Evolutionary conservation across 2,888 invertebrate genomes (phyloP).

Genomic region (Nymphalis c-album): DNA sequence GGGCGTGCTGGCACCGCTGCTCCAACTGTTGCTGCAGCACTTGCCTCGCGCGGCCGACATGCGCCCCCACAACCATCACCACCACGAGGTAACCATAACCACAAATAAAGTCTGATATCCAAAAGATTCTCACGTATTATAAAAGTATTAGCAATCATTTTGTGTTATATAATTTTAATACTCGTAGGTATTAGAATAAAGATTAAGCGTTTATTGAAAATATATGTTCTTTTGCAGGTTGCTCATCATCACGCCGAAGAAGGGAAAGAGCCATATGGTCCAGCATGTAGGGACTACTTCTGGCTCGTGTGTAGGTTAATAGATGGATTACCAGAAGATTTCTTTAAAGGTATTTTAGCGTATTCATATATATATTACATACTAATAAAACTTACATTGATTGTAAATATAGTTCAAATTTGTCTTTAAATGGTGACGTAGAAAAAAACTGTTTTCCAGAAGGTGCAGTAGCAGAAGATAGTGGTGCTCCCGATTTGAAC

Average conservation of each 20-base stretch:
- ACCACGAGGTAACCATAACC: constrained; percentile 52
- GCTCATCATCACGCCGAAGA: constrained; percentile 85
- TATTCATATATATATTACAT: neutral
- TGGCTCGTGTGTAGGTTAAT: constrained; percentile 94
- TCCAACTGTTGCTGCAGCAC: constrained; percentile 90
- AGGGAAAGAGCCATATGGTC: constrained; percentile 96
- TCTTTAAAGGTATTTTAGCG: constrained; percentile 83
- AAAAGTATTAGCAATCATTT: neutral
- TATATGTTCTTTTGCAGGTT: constrained; percentile 53
- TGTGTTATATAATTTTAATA: too few species aligned
- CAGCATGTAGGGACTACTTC: constrained; percentile 96
- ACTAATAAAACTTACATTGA: neutral
- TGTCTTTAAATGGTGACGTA: neutral
- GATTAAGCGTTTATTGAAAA: neutral
- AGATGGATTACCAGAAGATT: constrained; percentile 90
- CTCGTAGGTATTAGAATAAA: too few species aligned
- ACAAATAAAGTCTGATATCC: too few species aligned
- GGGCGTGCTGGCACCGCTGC: constrained; percentile 87
- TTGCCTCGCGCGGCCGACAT: constrained; percentile 92
- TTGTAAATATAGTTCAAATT: neutral
- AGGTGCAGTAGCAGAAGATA: constrained; percentile 73
- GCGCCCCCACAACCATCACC: constrained; percentile 81
- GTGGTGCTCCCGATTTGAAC: constrained; percentile 83
- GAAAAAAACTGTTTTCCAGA: constrained; percentile 43
- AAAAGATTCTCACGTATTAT: neutral